Conservation (phyloP, 2,797 vertebrate genomes). For the Eptatretus atami region DNA sequence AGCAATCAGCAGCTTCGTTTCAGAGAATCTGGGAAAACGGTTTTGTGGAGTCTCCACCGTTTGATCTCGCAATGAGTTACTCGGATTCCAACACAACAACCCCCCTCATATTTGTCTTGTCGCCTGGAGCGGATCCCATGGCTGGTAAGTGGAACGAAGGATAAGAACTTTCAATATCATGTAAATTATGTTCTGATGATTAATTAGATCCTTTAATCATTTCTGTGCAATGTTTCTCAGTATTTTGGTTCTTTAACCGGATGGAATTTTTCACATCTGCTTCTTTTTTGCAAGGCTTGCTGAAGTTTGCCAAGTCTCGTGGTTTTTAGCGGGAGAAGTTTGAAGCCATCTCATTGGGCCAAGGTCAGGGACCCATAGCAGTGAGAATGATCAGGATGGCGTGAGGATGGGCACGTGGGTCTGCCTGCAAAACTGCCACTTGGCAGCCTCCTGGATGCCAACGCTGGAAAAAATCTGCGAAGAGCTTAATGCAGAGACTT, state of each 20-base stretch:
- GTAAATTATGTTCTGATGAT: no score
- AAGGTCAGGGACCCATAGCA: conserved; percentile 77
- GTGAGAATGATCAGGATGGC: conserved; percentile 44
- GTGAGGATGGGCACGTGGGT: conserved; percentile 60
- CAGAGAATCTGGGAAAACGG: conserved; percentile 48
- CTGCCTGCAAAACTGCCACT: conserved; percentile 81
- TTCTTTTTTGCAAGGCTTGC: conserved; percentile 24
- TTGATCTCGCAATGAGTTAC: conserved; percentile 73
- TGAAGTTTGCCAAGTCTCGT: conserved; percentile 65
- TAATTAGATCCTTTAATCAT: background rate
- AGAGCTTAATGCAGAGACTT: conserved; percentile 31
- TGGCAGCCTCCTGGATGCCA: conserved; percentile 88
- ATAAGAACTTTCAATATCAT: no score
- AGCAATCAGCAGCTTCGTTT: conserved; percentile 42
- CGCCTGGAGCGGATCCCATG: conserved; percentile 90
- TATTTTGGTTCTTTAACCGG: no score
- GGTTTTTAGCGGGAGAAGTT: conserved; percentile 44
- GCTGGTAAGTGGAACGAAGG: conserved; percentile 33
- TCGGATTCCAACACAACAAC: conserved; percentile 43
- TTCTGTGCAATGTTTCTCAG: no score
- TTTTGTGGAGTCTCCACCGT: conserved; percentile 80
- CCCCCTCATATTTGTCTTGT: conserved; percentile 68
- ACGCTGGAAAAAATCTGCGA: conserved; percentile 77
- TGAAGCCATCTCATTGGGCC: conserved; percentile 76
- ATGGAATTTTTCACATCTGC: background rate